phyloP scores from a whole-genome alignment of 2,113 vertebrate species.

The Orcinus orca region DNA sequence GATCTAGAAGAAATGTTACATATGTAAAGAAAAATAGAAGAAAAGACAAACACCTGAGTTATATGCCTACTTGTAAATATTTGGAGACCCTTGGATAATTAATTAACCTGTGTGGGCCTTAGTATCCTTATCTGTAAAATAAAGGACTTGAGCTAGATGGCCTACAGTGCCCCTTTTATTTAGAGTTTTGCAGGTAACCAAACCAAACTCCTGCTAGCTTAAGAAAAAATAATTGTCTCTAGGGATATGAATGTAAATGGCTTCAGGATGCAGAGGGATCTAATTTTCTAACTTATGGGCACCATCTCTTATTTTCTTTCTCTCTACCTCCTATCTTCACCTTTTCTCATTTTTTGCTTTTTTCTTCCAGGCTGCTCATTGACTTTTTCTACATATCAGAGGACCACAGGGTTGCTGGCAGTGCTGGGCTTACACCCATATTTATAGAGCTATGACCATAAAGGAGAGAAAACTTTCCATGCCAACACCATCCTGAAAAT shows the following conservation, averaged over 20 bases:
- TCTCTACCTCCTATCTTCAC: background rate
- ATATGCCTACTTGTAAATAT: background rate
- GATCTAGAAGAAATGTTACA: background rate
- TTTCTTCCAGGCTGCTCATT: background rate
- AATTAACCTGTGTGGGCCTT: background rate
- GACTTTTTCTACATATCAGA: background rate
- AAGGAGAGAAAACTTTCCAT: background rate
- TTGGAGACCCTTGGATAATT: background rate
- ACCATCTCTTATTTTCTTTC: background rate
- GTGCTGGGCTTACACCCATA: background rate
- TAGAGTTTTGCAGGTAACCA: background rate
- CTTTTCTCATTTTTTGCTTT: background rate
- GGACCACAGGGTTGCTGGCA: background rate
- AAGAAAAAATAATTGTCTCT: background rate
- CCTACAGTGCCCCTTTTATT: background rate
- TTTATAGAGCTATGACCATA: background rate
- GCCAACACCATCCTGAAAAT: background rate
- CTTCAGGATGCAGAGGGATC: background rate
- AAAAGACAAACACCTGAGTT: background rate
- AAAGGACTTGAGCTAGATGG: background rate
- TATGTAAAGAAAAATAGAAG: background rate
- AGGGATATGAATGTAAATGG: background rate
- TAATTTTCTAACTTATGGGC: background rate
- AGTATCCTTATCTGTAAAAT: background rate
- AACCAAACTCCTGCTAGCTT: background rate